phyloP scores from a whole-genome alignment of 1,140 invertebrate genomes.

The Apis cerana region DNA sequence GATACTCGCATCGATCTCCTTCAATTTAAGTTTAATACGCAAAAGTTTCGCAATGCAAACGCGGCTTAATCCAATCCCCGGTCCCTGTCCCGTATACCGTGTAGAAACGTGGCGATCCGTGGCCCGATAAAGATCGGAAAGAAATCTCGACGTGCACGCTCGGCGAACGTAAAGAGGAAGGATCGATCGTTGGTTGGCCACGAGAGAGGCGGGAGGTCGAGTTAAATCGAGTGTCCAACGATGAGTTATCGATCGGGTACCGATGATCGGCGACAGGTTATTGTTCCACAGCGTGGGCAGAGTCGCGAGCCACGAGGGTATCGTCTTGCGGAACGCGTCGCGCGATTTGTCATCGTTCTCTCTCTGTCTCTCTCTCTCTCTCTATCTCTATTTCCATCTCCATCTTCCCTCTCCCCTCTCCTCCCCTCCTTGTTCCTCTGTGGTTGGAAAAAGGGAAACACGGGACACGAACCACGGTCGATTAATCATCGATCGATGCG shows the following conservation, averaged over 20 bases:
- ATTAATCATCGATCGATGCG: constrained; percentile 43
- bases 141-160: neutral
- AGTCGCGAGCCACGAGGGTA: constrained; percentile 39
- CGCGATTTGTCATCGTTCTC: constrained; percentile 71
- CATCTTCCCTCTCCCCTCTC: neutral
- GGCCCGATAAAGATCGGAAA: neutral
- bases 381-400: neutral
- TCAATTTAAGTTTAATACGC: too few species aligned
- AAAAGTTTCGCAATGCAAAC: too few species aligned
- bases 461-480: constrained; percentile 32
- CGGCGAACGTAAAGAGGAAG: neutral
- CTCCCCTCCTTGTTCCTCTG: too few species aligned
- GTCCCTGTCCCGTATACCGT: too few species aligned
- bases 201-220: constrained; percentile 36
- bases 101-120: too few species aligned
- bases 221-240: constrained; percentile 56
- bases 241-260: constrained; percentile 61
- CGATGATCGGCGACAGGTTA: constrained; percentile 62
- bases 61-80: too few species aligned
- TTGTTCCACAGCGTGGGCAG: constrained; percentile 52
- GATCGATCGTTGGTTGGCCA: neutral
- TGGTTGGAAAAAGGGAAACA: neutral
- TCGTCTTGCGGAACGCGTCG: constrained; percentile 34
- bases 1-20: too few species aligned
- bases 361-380: constrained; percentile 43